phyloP scores from a whole-genome alignment of 2,888 invertebrate genomes.

The Eueremaeus valkanovi region DNA sequence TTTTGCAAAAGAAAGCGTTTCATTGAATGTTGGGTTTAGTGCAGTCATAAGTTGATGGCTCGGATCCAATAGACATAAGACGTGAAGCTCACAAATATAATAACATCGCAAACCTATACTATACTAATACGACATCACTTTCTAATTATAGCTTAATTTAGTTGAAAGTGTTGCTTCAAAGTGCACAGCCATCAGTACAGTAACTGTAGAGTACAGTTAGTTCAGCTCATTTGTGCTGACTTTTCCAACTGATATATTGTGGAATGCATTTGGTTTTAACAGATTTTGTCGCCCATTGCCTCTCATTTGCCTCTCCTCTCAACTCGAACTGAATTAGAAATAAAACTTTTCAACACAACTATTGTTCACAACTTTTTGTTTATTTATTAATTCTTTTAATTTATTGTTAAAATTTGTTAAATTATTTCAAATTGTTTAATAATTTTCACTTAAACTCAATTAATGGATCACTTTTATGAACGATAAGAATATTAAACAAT shows the following conservation, averaged over 20 bases:
- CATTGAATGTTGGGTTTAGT: not conserved
- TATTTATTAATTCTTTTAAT: not conserved
- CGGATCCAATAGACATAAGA: not conserved
- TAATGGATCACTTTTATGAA: too few relatives aligned
- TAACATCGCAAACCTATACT: not conserved
- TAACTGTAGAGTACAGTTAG: not conserved
- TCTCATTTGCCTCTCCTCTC: too few relatives aligned
- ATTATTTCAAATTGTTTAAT: not conserved
- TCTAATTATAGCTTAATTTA: slow-evolving; percentile 32
- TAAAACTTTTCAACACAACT: not conserved
- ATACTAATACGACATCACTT: slow-evolving; percentile 20
- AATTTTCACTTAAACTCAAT: too few relatives aligned
- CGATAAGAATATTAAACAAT: too few relatives aligned
- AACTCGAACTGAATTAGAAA: too few relatives aligned
- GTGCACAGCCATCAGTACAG: not conserved
- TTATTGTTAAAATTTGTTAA: not conserved
- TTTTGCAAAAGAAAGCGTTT: not conserved
- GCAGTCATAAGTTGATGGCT: slow-evolving; percentile 26
- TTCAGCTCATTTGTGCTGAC: too few relatives aligned
- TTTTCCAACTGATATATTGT: too few relatives aligned
- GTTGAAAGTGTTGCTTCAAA: slow-evolving; percentile 2
- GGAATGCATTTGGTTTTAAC: too few relatives aligned
- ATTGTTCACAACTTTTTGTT: not conserved
- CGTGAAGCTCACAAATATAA: too few relatives aligned
- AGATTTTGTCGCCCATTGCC: not conserved